Conservation (phyloP, 2,797 vertebrate genomes). For the Aeoliscus strigatus region DNA sequence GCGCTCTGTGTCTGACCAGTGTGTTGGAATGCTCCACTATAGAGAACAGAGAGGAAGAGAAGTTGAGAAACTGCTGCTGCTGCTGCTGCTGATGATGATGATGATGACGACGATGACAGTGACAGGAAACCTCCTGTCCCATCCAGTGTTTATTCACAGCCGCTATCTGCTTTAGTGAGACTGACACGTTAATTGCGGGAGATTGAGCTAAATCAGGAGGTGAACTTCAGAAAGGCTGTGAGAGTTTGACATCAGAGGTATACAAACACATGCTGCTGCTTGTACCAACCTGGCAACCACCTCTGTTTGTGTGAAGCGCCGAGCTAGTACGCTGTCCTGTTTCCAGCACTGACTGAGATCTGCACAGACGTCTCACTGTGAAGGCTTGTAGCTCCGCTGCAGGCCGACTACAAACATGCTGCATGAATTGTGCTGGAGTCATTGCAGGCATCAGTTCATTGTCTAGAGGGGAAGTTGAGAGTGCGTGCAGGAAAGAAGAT, state of each 20-base stretch:
- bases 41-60: slow-evolving; percentile 24
- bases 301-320: slow-evolving; percentile 3
- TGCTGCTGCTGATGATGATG: too few species aligned
- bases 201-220: not conserved
- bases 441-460: too few species aligned
- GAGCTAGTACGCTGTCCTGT: slow-evolving; percentile 2
- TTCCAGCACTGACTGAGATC: slow-evolving; percentile 3
- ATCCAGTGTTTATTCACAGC: slow-evolving; percentile 16
- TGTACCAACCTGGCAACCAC: slow-evolving; percentile 33
- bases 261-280: slow-evolving; percentile 47
- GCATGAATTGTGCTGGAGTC: too few species aligned
- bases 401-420: not conserved
- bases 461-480: too few species aligned
- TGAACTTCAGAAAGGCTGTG: slow-evolving; percentile 1
- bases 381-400: not conserved
- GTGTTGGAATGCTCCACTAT: slow-evolving; percentile 51
- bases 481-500: too few species aligned
- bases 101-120: too few species aligned
- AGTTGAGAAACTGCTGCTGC: slow-evolving; percentile 26
- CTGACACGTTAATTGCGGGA: too few species aligned
- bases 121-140: slow-evolving; percentile 28
- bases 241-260: slow-evolving; percentile 34
- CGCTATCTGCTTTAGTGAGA: not conserved
- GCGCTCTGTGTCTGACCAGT: slow-evolving; percentile 70
- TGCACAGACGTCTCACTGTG: not conserved